Evolutionary conservation across 2,113 vertebrate genomes (phyloP), one percentile per base, ranked within the genome.

Genomic region (Solea senegalensis): DNA sequence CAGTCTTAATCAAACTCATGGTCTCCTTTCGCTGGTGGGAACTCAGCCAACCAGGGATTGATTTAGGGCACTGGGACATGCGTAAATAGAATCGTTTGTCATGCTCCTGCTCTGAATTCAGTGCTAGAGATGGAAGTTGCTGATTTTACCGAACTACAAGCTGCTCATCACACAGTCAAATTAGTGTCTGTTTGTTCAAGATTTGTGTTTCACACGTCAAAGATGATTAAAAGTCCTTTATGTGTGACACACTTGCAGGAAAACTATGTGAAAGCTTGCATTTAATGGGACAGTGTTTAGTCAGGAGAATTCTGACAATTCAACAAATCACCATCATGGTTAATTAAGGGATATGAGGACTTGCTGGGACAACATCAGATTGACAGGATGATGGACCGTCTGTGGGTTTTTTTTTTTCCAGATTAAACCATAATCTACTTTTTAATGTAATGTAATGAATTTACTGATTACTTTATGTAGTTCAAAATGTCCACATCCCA

Each of bases 21-120:
- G 86, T 84, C 77, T 88, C 69, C 84, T 81, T 86, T 86, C 85
- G 86, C 65, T 80, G 82, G 86, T 85, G 85, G 91, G 89, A 89
- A 66, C 81, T 7, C 10, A 57, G 87, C 91, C 90, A 90, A 78
- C 55, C 74, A 58, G 56, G 78, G 86, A 86, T 85, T 90, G 90
- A 93, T 93, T 89, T 89, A 84, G 76, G 73, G 84, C 41, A 54
- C 76, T 60, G 86, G 76, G 86, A 90, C 75, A 86, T 81, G 89
- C 77, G 89, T 92, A 92, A 93, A 93, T 86, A 86, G 85, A 90
- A 80, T 69, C 73, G 82, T 91, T 92, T 92, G 85, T 91, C 89
- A 89, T 82, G 84, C 81, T 82, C 74, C 64, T 57, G 56, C 81
- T 81, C 73, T 2, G 40, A 65, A 71, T 78, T 54, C 74, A 74